Conservation (phyloP, 2,113 vertebrate species). For the Micronycteris hirsuta region DNA sequence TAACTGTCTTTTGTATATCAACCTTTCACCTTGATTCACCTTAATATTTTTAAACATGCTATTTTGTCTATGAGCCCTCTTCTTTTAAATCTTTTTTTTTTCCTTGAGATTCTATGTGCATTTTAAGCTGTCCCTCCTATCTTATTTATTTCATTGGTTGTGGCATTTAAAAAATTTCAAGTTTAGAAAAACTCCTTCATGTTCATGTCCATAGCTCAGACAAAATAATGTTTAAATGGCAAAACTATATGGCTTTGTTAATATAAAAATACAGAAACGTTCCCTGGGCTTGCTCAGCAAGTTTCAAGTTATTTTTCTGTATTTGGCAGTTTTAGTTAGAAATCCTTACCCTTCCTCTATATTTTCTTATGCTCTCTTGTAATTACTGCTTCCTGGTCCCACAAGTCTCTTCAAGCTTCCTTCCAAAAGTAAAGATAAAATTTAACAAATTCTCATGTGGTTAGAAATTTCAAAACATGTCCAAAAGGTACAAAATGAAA, state of each 20-base stretch:
- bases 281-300: neutral
- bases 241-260: neutral
- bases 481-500: constrained; percentile 39
- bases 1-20: neutral
- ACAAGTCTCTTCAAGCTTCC: neutral
- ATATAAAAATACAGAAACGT: neutral
- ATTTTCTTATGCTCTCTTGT: neutral
- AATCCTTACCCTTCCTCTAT: neutral
- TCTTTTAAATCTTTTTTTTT: neutral
- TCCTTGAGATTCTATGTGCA: neutral
- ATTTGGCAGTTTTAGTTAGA: neutral
- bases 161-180: neutral
- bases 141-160: neutral
- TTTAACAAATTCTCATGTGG: neutral
- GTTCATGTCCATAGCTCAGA: neutral
- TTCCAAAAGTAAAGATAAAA: constrained; percentile 29
- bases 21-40: neutral
- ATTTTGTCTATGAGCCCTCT: neutral
- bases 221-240: neutral
- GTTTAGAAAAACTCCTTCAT: neutral
- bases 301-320: neutral
- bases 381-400: constrained; percentile 17
- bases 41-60: neutral
- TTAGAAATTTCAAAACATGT: constrained; percentile 56
- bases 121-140: neutral